Conservation (phyloP, 2,888 invertebrate genomes). For the Nezara viridula region DNA sequence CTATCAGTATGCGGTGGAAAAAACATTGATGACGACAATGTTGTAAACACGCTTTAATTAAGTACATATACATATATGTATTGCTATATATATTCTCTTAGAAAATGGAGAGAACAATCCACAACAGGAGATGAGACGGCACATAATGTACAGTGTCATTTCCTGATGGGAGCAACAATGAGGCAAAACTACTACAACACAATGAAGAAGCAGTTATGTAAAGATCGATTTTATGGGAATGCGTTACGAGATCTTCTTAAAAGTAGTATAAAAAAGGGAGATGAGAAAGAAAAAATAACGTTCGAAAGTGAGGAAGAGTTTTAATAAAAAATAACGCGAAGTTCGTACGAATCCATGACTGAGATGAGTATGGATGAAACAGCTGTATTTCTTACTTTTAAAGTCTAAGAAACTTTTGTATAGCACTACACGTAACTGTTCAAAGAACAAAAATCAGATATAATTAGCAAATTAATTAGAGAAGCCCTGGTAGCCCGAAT, state of each 20-base stretch:
- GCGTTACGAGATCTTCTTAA: background rate
- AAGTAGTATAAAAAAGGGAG: background rate
- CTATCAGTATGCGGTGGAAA: background rate
- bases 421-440: no score
- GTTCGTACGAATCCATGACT: background rate
- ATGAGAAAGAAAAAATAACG: background rate
- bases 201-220: background rate
- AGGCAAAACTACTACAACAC: background rate
- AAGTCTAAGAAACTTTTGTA: background rate
- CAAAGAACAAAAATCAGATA: no score
- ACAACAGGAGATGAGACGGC: background rate
- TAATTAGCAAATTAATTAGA: no score
- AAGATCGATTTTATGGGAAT: conserved; percentile 7
- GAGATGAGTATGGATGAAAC: background rate
- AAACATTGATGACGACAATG: background rate
- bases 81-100: background rate
- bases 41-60: background rate
- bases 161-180: conserved; percentile 1
- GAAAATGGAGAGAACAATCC: background rate
- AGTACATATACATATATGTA: background rate
- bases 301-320: background rate
- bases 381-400: background rate
- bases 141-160: background rate
- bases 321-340: background rate
- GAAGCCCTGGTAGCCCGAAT: no score